phyloP scores from a whole-genome alignment of 2,113 vertebrate genomes.

The Gobius niger region DNA sequence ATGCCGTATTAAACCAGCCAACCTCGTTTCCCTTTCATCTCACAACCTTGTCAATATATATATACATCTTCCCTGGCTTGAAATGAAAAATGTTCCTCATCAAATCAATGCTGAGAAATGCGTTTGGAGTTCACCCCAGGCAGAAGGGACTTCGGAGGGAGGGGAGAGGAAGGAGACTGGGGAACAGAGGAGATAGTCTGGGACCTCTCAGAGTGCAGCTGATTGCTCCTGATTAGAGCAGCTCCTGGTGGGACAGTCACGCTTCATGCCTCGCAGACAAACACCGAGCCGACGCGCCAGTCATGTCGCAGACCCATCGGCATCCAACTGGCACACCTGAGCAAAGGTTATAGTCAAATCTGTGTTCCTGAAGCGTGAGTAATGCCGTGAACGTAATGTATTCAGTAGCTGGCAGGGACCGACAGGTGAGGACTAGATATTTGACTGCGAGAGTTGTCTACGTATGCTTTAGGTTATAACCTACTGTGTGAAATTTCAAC shows the following conservation, averaged over 20 bases:
- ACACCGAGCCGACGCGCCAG: conserved; percentile 12
- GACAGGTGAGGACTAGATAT: neutral
- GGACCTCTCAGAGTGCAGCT: conserved; percentile 39
- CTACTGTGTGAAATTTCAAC: too few species aligned
- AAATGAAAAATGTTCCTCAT: conserved; percentile 34
- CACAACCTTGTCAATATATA: neutral
- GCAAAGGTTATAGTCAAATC: neutral
- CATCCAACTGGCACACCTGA: conserved; percentile 9
- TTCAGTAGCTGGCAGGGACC: neutral
- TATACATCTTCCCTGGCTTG: neutral
- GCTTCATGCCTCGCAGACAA: conserved; percentile 9
- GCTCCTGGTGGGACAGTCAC: conserved; percentile 28
- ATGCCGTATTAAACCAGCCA: neutral
- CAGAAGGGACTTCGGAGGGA: conserved; percentile 19
- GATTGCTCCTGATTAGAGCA: conserved; percentile 64
- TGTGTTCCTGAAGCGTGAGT: neutral
- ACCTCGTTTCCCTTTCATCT: neutral
- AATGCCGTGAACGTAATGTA: conserved; percentile 1
- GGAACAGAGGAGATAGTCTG: conserved; percentile 15
- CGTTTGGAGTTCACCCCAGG: conserved; percentile 33
- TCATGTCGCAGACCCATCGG: conserved; percentile 17
- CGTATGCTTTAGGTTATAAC: too few species aligned
- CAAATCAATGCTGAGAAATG: conserved; percentile 7
- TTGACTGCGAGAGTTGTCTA: neutral
- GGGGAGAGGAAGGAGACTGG: neutral